Base-by-base conservation (phyloP, 2,797 vertebrate species). In the Danio aesculapii region DNA sequence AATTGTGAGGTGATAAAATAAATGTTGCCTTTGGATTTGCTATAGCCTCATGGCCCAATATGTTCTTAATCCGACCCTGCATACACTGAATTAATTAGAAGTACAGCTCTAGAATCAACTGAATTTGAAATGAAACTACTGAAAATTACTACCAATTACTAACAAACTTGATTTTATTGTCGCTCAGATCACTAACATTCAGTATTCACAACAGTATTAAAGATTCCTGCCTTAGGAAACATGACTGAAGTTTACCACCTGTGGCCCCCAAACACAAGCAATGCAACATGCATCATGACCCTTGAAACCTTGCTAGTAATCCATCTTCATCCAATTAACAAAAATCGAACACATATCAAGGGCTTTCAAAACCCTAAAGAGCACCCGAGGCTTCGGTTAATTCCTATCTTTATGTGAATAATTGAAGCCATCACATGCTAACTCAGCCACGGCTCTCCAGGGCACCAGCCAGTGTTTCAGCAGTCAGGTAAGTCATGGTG, bases 401-500 rank as follows among this genome's bases (percentile, higher is more conserved):
- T 46, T 77, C 21, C 19, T 6, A 3, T 62, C 39, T 62, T 69
- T n/a, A 21, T 21, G 1, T 76, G 49, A 47, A 71, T 78, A 74
- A 53, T 64, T 69, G 50, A 59, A 78, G 43, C 44, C n/a, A 76
- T 72, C 70, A 63, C 19, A 47, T 49, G n/a, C 80, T 84, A 75
- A 62, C 71, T 75, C 64, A 79, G 75, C 59, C 49, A 61, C 52
- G 64, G 68, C 63, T 44, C 50, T 66, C 50, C 53, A 66, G 64
- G 59, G 72, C 75, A 77, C 79, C 73, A 52, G 74, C 59, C 58
- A 64, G 53, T 68, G 57, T 17, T 73, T 69, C 80, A 49, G 81
- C 59, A 68, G 80, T 79, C 74, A 83, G 81, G 82, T 73, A 85
- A 71, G 68, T 66, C 61, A 6, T 70, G 75, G 71, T 81, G 75